Percentiles rank a stretch among this genome's conserved stretches.
These are phyloP conservation scores for Ischnura elegans DNA, from an alignment of 2,888 invertebrate genomes.

Conservation along the genomic window DNA sequence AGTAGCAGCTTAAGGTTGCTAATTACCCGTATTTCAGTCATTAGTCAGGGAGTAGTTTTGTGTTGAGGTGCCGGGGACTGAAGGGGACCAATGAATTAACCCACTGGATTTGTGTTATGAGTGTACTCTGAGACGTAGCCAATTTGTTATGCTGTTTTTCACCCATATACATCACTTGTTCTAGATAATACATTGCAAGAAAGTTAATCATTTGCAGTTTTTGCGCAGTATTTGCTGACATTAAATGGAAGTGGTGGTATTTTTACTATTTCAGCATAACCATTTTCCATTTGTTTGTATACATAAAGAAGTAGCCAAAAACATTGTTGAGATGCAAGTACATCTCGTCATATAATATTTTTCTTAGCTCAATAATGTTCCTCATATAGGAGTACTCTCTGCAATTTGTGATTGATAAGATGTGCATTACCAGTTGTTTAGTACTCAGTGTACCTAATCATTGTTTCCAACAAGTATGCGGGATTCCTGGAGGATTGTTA, in stretches of 20 bases:
- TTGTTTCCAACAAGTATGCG: slow-evolving; percentile 53
- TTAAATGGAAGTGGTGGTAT: slow-evolving; percentile 23
- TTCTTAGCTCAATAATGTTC: slow-evolving; percentile 56
- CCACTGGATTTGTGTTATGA: slow-evolving; percentile 13
- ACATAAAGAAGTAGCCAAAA: slow-evolving; percentile 7
- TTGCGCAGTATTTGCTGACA: not conserved
- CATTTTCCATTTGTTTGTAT: slow-evolving; percentile 19
- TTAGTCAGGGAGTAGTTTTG: not conserved
- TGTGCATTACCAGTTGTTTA: slow-evolving; percentile 50
- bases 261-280: slow-evolving; percentile 36
- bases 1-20: too few relatives aligned
- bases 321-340: slow-evolving; percentile 12
- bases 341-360: slow-evolving; percentile 16
- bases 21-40: not conserved
- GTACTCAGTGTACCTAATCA: slow-evolving; percentile 59
- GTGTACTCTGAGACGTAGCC: not conserved
- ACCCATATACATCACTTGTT: slow-evolving; percentile 39
- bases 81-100: slow-evolving; percentile 55
- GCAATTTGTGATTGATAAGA: slow-evolving; percentile 58
- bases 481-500: not conserved
- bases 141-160: slow-evolving; percentile 2
- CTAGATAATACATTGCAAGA: slow-evolving; percentile 34
- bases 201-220: slow-evolving; percentile 41
- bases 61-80: not conserved
- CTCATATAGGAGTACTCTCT: slow-evolving; percentile 52